Evolutionary conservation across 2,888 invertebrate genomes (phyloP), one percentile per base, ranked within the genome.

Genomic region (Bugulina stolonifera): DNA sequence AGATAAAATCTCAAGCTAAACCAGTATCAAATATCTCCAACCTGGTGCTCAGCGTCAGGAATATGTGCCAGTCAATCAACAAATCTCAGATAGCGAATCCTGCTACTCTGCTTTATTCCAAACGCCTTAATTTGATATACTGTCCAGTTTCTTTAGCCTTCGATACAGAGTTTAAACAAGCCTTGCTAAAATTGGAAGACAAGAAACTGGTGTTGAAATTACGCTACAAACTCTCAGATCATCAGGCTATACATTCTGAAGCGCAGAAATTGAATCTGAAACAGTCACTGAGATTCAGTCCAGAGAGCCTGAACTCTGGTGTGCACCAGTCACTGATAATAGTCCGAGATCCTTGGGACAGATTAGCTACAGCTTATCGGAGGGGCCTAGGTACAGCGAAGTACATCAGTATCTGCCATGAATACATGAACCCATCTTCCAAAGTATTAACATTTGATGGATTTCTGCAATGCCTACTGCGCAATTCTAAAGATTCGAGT

Each of bases 281-380:
- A n/a, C n/a, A 5, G 2, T 64, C 64, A 27, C 29, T 34, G 14
- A 22, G 22, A 25, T 10, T 64, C 10, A 27, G n/a, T 10, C 64
- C 64, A 14, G 64, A 64, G 14, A 27, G 32, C 5, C 32, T 64
- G 29, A 32, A 14, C 22, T 2, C 5, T n/a, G 32, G 32, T 32
- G 5, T 14, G 25, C 64, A 64, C 14, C 2, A n/a, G 2, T 25
- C 29, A 14, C 29, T 64, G 10, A 32, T 64, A 5, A 10, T 64
- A 32, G 64, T 64, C 34, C 27, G 64, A 34, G 32, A 64, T n/a
- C 64, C 64, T n/a, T 64, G 64, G 64, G 10, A 32, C 22, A 64
- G 64, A 34, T 32, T 64, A 64, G 27, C 27, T 1, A 27, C 32
- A 32, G 64, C 64, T 27, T 64, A 64, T n/a, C 14, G 5, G 25